Evolutionary conservation across 2,888 invertebrate genomes (phyloP), one percentile per base, ranked within the genome.

Genomic region (Lingula anatina): DNA sequence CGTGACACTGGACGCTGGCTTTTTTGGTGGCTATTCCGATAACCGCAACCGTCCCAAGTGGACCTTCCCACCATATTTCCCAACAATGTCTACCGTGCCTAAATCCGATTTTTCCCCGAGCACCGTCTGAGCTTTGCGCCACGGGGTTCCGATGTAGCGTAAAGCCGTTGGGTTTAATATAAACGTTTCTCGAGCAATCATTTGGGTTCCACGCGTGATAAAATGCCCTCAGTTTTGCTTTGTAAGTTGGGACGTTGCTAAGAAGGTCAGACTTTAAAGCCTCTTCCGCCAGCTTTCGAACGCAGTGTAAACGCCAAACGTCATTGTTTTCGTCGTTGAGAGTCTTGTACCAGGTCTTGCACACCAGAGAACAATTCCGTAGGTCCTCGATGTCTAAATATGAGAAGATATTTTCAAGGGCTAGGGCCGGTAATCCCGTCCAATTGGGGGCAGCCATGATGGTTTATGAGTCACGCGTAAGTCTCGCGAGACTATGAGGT

Each of bases 31-130:
- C 70, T 9, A 76, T 60, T 46, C 76, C 97, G 68, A 99, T 88
- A 39, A 97, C 95, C 39, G 97, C 97, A 23, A 97, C 96, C 2
- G 97, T 99, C 9, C 97, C 97, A 54, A 97, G 79, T 2, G 97
- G 97, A 18, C 97, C 96, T 81, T 95, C 94, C 95, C 95, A 96
- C 78, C 93, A 90, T 7, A 96, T 89, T 80, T 96, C 95, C 96
- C 96, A 96, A 24, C 93, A 89, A 79, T 96, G 96, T 56, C 95
- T 84, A 7, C 95, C 96, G 72, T 88, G 85, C 65, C 86, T 82
- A 76, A 94, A 95, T 1, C 94, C 74, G 36, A 72, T 83, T 90
- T 96, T 60, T 85, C 89, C 78, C 88, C 85, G 63, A 87, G 89
- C 59, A 40, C 90, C 95, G 80, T 99, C 97, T 51, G 96, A 97